Base-by-base conservation (phyloP, 2,888 invertebrate genomes). In the Salpingus planirostris region DNA sequence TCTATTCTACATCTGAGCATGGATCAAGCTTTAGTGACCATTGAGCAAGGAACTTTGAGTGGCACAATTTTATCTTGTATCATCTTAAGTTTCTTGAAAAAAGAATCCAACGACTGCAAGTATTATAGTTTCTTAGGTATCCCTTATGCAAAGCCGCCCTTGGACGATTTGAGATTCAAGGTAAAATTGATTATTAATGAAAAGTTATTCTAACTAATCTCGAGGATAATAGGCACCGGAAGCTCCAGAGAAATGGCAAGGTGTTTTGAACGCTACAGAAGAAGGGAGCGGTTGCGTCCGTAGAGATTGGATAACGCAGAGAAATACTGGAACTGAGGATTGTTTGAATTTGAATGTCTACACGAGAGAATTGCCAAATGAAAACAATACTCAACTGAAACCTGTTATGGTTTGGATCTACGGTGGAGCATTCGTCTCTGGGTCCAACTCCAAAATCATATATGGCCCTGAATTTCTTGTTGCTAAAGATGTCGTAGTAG, bases 381-480 rank as follows among this genome's bases (percentile, higher is more conserved):
- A 27, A 29, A 10, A 21, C 11, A n/a, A 6, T 13, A 11, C 25
- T 3, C n/a, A 26, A 15, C 39, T 47, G 3, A 57, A 54, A 38
- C 60, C 64, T 6, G 65, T 65, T 1, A 64, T 66, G 64, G 55
- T 66, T 3, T 66, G 58, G 54, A 60, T 66, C 23, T 62, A 65
- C 36, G 66, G 65, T 7, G 65, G 66, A 7, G 64, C 53, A 3
- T 65, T 62, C 36, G 46, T 49, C 3, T 42, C 43, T 13, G 64
- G 64, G 2, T 59, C 56, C 2, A 58, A 56, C 26, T 55, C 47
- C 37, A 45, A 42, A 3, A 54, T 57, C 25, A 36, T 53, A 18
- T 56, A 51, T 36, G 60, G 61, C 8, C 62, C 64, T 12, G 51
- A 61, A 15, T 61, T 56, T 41, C 47, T 65, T 24, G 49, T 65